Base-by-base conservation (phyloP, 2,888 invertebrate genomes). In the Drosophila nr. fundita region DNA sequence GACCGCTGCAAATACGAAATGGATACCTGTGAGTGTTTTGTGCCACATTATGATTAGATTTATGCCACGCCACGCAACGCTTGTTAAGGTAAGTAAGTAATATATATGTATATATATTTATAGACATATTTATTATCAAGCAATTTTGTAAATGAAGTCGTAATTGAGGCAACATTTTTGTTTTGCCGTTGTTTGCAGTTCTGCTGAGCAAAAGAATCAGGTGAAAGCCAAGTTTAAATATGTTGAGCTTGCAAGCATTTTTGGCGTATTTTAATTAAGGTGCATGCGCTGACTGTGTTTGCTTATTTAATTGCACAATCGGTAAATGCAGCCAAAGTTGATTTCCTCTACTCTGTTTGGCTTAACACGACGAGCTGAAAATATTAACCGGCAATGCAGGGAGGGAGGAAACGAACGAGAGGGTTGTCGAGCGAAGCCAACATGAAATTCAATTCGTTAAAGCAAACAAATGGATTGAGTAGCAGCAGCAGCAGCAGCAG, bases 281-380 rank as follows among this genome's bases (percentile, higher is more conserved):
- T 73, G 75, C 73, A 60, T 64, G 66, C 71, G 74, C 59, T 60
- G 68, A 70, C 72, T 82, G 68, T 85, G 76, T 85, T 85, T 89
- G 77, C 85, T 80, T 89, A 87, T 85, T 85, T 85, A 85, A 89
- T 85, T 85, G 89, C 87, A 85, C 87, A 85, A 87, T 85, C 89
- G 85, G 68, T 74, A 87, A 87, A 84, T 77, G 72, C 72, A 74
- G 68, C 49, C 71, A 67, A 73, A 73, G 82, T 79, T 83, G 83
- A 78, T 73, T 78, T 79, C 67, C 52, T 45, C 50, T 7, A 7
- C 18, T 30, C 63, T 81, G 80, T 85, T 89, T 85, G 84, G 73
- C 75, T 80, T 76, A 73, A 87, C 77, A 87, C 85, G 75, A 87
- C 80, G 76, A 77, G 71, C 61, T 76, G 72, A 80, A 82, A 82